Base-by-base conservation (phyloP, 2,113 vertebrate species). In the Aegotheles bennettii region DNA sequence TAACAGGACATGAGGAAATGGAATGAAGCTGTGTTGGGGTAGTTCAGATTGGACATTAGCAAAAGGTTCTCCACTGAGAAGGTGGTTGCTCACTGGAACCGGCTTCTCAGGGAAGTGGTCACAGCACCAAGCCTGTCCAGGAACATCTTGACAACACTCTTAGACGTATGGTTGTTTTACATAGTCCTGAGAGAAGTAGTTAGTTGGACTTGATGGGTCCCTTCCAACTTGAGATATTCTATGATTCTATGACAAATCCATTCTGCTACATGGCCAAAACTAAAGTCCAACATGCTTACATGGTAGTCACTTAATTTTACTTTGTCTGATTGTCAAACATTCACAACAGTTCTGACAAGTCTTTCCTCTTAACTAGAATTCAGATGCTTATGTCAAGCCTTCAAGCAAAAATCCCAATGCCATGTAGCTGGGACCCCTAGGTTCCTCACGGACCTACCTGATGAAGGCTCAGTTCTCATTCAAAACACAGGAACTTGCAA, bases 131-230 rank as follows among this genome's bases (percentile, higher is more conserved):
- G 10, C 7, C 48, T 43, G 17, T 82, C 40, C 67, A 35, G 24
- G 7, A 38, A 7, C 7, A 5, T 53, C 33, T 65, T 11, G 40
- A 71, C 0, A 3, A 74, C 2, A 7, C 6, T 56, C 28, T 57
- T 24, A 43, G 53, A 33, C 29, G 42, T 25, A 40, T 0, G 0
- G 7, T 69, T 78, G 21, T 65, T 71, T 84, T 13, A 88, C 13
- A 28, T 16, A 64, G 23, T 33, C 13, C 56, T 61, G 26, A 0
- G 1, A 85, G 23, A 1, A 90, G 29, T 25, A 74, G 33, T 11
- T 11, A 42, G 11, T 42, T 42, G 42, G 42, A 42, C 42, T 42
- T 42, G 15, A 42, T 6, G 5, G 28, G 18, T 57, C 47, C 63
- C 13, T 75, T 89, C 31, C 65, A 51, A 57, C 35, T 4, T n/a